Conservation (phyloP, 2,797 vertebrate genomes). For the Clamator glandarius region DNA sequence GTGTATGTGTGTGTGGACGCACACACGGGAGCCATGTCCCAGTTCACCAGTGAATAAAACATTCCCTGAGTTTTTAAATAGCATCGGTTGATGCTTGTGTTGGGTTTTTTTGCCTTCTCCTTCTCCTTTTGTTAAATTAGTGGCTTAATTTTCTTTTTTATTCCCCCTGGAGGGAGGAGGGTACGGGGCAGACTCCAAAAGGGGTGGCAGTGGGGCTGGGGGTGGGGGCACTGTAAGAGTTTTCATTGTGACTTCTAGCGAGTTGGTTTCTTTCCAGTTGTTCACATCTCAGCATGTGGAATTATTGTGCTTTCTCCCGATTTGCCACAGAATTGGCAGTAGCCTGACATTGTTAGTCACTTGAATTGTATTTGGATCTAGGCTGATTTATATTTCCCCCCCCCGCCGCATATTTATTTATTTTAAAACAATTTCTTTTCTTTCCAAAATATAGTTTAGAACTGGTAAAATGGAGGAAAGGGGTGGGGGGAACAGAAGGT, state of each 20-base stretch:
- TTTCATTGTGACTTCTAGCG: conserved; percentile 63
- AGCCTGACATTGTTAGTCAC: conserved; percentile 43
- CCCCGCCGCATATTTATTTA: neutral
- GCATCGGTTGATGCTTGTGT: neutral
- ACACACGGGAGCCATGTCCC: neutral
- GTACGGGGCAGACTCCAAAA: neutral
- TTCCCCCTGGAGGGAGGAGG: neutral
- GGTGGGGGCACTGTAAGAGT: conserved; percentile 30
- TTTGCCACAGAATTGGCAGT: conserved; percentile 60
- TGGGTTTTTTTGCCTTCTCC: neutral
- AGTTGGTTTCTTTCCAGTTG: conserved; percentile 72
- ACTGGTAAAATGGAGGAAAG: conserved; percentile 44
- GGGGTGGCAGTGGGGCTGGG: conserved; percentile 22
- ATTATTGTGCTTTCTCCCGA: conserved; percentile 34
- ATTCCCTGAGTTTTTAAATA: conserved; percentile 28
- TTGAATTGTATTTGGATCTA: conserved; percentile 42
- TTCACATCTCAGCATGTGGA: conserved; percentile 56
- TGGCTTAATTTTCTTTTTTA: neutral
- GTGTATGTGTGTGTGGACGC: neutral
- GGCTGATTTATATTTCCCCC: neutral
- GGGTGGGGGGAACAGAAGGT: neutral
- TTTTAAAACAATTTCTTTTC: conserved; percentile 12
- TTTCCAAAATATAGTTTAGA: neutral
- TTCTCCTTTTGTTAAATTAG: conserved; percentile 40
- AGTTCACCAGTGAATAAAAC: conserved; percentile 54